Evolutionary conservation across 2,888 invertebrate species (phyloP).

Genomic region (Callyntrura sp.): DNA sequence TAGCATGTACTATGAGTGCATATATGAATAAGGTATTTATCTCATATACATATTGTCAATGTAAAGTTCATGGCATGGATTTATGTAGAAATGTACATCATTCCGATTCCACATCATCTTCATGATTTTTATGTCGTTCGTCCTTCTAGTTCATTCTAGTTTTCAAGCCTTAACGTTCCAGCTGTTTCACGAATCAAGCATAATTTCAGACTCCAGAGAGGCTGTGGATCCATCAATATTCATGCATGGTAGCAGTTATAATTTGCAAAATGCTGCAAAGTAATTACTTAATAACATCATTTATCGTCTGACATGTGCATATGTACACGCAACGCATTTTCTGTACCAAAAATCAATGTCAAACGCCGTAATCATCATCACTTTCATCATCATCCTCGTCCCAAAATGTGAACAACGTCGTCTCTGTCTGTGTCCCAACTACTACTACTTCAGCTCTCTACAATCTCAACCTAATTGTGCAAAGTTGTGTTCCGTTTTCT

Average conservation of each 20-base stretch:
- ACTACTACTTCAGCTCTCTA: too few relatives aligned
- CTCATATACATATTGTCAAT: too few relatives aligned
- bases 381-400: background rate
- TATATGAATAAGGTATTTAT: too few relatives aligned
- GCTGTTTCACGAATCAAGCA: background rate
- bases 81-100: too few relatives aligned
- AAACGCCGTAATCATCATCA: background rate
- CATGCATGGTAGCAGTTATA: background rate
- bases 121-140: too few relatives aligned
- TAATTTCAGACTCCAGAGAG: constrained; percentile 13
- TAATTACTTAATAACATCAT: background rate
- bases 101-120: too few relatives aligned
- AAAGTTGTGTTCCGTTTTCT: background rate
- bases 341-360: background rate
- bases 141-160: too few relatives aligned
- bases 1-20: too few relatives aligned
- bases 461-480: background rate
- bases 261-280: background rate
- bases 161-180: too few relatives aligned
- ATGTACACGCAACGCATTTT: background rate
- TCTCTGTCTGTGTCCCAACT: too few relatives aligned
- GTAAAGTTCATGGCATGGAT: too few relatives aligned
- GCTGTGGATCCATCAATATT: background rate
- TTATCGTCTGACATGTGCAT: background rate
- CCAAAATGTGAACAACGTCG: background rate